Conservation (phyloP, 2,888 invertebrate species). For the Gari tellinella region DNA sequence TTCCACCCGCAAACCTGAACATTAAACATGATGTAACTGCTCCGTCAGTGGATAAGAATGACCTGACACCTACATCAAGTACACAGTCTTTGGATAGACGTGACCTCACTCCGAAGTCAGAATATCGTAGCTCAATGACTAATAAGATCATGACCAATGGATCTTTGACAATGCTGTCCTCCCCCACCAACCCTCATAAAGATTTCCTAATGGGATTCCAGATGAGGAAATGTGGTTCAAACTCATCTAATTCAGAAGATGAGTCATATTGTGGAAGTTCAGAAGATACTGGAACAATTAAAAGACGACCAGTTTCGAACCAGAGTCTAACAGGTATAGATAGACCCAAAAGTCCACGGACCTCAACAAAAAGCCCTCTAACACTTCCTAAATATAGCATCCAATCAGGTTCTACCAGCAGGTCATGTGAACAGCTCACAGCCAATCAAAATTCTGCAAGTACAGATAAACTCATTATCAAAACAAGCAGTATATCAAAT, state of each 20-base stretch:
- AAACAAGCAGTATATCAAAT: background rate
- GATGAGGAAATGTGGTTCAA: conserved; percentile 74
- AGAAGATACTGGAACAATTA: conserved; percentile 82
- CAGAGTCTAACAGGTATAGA: conserved; percentile 45
- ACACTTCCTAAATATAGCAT: conserved; percentile 33
- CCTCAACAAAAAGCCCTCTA: conserved; percentile 51
- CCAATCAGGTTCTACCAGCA: conserved; percentile 34
- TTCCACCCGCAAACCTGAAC: too few relatives aligned
- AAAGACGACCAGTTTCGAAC: conserved; percentile 73
- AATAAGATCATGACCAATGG: conserved; percentile 84
- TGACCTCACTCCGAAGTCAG: conserved; percentile 55
- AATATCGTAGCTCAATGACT: conserved; percentile 76
- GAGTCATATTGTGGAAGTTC: conserved; percentile 75
- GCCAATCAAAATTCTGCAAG: conserved; percentile 31
- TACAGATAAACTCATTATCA: too few relatives aligned
- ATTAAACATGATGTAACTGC: too few relatives aligned
- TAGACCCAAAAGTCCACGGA: conserved; percentile 57
- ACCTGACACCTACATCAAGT: conserved; percentile 2
- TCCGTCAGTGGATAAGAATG: too few relatives aligned
- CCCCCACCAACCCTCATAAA: conserved; percentile 78
- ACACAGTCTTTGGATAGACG: conserved; percentile 65
- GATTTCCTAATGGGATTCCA: conserved; percentile 73
- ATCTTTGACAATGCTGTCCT: conserved; percentile 79
- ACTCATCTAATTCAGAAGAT: conserved; percentile 81
- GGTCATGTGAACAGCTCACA: conserved; percentile 26